These are phyloP conservation scores for Eupithecia exiguata DNA, from an alignment of 2,888 invertebrate species.

Conservation along the genomic window DNA sequence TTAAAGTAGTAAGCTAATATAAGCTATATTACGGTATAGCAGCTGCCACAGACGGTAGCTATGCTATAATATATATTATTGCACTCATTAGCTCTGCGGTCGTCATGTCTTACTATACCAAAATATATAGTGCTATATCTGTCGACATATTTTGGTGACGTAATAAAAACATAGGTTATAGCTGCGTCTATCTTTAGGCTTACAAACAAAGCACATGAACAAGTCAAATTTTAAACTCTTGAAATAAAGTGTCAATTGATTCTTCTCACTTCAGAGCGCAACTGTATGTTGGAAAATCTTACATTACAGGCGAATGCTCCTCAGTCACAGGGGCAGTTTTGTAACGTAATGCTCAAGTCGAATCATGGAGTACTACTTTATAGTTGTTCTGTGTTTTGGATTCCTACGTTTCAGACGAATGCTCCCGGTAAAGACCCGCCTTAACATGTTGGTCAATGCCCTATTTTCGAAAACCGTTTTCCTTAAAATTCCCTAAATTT, in stretches of 20 bases:
- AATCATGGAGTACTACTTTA: not conserved
- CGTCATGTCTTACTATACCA: too few species aligned
- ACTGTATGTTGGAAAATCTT: not conserved
- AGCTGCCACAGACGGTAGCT: too few species aligned
- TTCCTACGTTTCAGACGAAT: not conserved
- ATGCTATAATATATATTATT: too few species aligned
- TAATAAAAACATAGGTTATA: too few species aligned
- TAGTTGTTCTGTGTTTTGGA: too few species aligned
- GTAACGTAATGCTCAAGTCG: not conserved
- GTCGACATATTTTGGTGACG: too few species aligned
- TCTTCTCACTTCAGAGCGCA: too few species aligned
- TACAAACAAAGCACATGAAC: not conserved
- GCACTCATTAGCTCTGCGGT: too few species aligned
- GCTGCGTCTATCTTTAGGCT: not conserved
- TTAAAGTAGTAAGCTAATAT: too few species aligned
- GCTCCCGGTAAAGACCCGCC: not conserved
- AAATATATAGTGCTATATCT: too few species aligned
- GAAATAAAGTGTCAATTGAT: too few species aligned
- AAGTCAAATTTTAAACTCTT: not conserved
- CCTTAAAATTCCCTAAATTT: not conserved
- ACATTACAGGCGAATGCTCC: not conserved
- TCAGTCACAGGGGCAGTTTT: not conserved
- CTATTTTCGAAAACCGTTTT: not conserved
- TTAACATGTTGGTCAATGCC: not conserved
- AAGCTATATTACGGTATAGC: too few species aligned